Evolutionary conservation across 1,140 invertebrate species (phyloP).

Genomic region (Anastrepha obliqua): DNA sequence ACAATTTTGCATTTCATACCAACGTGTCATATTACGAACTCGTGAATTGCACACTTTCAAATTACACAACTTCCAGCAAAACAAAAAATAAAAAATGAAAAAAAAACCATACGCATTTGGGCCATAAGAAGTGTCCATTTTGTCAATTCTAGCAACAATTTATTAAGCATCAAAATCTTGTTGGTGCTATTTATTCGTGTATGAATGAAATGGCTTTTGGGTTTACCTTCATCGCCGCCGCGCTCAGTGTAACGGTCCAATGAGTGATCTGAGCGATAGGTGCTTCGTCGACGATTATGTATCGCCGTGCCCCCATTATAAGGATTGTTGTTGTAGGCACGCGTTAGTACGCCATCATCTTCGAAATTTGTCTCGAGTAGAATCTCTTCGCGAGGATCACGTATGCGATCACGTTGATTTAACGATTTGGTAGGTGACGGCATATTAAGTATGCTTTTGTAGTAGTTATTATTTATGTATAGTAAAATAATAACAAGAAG

Average conservation of each 20-base stretch:
- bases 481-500: neutral
- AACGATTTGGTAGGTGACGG: conserved; percentile 7
- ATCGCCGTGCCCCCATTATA: conserved; percentile 61
- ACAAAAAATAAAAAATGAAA: neutral
- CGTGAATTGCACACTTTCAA: neutral
- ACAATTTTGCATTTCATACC: conserved; percentile 16
- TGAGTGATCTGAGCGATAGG: conserved; percentile 70
- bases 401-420: conserved; percentile 68
- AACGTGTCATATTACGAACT: conserved; percentile 14
- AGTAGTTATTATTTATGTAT: neutral
- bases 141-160: neutral
- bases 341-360: conserved; percentile 72
- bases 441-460: conserved; percentile 34
- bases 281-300: conserved; percentile 66
- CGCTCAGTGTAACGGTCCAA: conserved; percentile 73
- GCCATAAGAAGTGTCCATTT: neutral
- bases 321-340: conserved; percentile 71
- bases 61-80: conserved; percentile 23
- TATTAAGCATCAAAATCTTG: neutral
- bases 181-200: neutral
- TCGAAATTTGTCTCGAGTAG: conserved; percentile 74
- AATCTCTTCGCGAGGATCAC: conserved; percentile 72
- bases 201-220: conserved; percentile 31
- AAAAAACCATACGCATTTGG: neutral
- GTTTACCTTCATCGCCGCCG: conserved; percentile 68